Conservation (phyloP, 2,113 vertebrate species). For the Vidua chalybeata region DNA sequence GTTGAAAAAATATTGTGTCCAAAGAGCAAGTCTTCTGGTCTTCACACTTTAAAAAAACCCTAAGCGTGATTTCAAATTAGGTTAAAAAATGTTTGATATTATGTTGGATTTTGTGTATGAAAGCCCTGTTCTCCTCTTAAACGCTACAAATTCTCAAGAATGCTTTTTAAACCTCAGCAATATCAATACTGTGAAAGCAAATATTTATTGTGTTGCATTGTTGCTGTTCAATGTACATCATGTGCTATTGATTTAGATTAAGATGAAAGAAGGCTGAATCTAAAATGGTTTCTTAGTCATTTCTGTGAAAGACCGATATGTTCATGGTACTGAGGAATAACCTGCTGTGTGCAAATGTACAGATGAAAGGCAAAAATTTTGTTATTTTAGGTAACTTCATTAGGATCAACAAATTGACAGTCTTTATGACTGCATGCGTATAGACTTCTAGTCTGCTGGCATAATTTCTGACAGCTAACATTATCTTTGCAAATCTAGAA, state of each 20-base stretch:
- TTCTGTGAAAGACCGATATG: background rate
- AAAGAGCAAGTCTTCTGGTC: background rate
- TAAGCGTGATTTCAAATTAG: background rate
- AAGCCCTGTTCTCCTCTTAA: background rate
- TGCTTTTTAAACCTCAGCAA: background rate
- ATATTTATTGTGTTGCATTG: background rate
- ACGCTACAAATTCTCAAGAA: background rate
- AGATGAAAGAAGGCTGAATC: background rate
- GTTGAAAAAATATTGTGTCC: background rate
- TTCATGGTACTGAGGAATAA: background rate
- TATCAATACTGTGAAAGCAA: background rate
- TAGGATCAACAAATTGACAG: background rate
- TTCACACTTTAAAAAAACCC: background rate
- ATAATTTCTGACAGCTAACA: background rate
- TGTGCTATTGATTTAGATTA: background rate
- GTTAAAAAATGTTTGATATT: background rate
- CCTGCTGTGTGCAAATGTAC: background rate
- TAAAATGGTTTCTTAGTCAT: background rate
- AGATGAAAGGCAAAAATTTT: background rate
- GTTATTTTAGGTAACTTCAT: background rate
- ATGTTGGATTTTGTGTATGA: background rate
- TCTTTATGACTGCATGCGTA: background rate
- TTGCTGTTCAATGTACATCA: background rate
- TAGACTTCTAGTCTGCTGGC: background rate
- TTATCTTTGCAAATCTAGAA: background rate